These are phyloP conservation scores for Molorchus minor DNA, from an alignment of 2,888 invertebrate genomes.

Conservation along the genomic window DNA sequence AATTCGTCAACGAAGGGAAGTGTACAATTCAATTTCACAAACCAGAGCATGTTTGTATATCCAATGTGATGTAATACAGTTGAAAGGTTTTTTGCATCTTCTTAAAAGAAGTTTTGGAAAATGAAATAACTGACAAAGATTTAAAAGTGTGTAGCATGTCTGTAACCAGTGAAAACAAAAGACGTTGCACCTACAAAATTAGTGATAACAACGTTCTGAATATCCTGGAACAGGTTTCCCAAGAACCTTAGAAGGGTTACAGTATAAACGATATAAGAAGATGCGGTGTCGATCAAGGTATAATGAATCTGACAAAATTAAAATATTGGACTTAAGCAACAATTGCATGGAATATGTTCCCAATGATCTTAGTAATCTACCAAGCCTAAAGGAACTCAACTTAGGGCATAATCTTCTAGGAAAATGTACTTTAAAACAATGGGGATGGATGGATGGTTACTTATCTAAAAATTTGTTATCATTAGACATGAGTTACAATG, in stretches of 20 bases:
- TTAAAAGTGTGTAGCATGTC: constrained; percentile 62
- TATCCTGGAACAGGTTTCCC: constrained; percentile 80
- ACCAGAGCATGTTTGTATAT: constrained; percentile 80
- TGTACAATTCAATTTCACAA: constrained; percentile 80
- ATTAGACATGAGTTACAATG: constrained; percentile 74
- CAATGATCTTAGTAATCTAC: constrained; percentile 72
- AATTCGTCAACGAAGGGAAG: constrained; percentile 84
- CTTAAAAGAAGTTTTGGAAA: constrained; percentile 72
- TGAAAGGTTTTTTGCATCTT: constrained; percentile 76
- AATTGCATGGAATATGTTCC: constrained; percentile 78
- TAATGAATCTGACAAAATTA: constrained; percentile 73
- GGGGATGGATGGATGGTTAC: constrained; percentile 74
- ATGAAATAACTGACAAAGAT: constrained; percentile 64
- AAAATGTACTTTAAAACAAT: constrained; percentile 65
- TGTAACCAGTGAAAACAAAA: constrained; percentile 61
- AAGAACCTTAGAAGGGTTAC: constrained; percentile 71
- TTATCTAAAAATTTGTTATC: constrained; percentile 66
- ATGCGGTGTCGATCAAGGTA: constrained; percentile 74
- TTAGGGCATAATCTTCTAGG: constrained; percentile 74
- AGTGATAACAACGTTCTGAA: constrained; percentile 69
- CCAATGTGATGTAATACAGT: constrained; percentile 72
- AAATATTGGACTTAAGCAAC: constrained; percentile 73
- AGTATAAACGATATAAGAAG: constrained; percentile 70
- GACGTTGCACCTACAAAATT: constrained; percentile 67
- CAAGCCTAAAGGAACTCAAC: constrained; percentile 70